phyloP scores from a whole-genome alignment of 2,888 invertebrate genomes.

The Lepidocyrtinus sp. region DNA sequence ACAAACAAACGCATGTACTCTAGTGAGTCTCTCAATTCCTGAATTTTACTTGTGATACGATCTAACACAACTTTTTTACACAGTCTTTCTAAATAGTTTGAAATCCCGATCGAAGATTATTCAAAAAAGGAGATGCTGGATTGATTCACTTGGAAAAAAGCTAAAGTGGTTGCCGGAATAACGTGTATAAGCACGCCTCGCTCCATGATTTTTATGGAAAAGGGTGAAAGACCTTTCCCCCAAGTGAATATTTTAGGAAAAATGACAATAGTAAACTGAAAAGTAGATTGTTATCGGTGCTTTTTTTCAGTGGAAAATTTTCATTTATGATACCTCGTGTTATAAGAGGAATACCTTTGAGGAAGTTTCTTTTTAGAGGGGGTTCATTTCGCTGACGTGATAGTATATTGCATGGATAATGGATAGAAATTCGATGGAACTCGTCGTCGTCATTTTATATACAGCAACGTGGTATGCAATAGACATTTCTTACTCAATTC shows the following conservation, averaged over 20 bases:
- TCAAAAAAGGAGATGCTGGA: neutral
- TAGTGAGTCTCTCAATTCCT: neutral
- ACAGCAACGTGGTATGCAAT: too few relatives aligned
- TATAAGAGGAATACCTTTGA: neutral
- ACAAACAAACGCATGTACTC: neutral
- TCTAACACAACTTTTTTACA: neutral
- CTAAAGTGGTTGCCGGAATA: neutral
- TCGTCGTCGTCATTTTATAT: neutral
- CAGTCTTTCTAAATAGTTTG: neutral
- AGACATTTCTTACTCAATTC: too few relatives aligned
- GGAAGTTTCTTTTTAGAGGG: neutral
- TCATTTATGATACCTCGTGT: conserved; percentile 4
- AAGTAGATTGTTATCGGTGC: neutral
- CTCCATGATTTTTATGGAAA: neutral
- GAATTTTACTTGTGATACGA: neutral
- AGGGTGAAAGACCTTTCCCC: conserved; percentile 10
- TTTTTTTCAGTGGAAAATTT: conserved; percentile 15
- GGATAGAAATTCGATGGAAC: neutral
- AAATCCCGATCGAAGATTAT: neutral
- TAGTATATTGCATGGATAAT: neutral
- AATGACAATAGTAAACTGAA: neutral
- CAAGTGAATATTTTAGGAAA: neutral
- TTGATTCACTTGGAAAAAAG: neutral
- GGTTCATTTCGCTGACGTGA: neutral
- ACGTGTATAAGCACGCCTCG: neutral